Percentiles rank a stretch among this genome's conserved stretches.
Evolutionary conservation across 2,888 invertebrate genomes (phyloP).

Genomic region (Epirrita christyi): DNA sequence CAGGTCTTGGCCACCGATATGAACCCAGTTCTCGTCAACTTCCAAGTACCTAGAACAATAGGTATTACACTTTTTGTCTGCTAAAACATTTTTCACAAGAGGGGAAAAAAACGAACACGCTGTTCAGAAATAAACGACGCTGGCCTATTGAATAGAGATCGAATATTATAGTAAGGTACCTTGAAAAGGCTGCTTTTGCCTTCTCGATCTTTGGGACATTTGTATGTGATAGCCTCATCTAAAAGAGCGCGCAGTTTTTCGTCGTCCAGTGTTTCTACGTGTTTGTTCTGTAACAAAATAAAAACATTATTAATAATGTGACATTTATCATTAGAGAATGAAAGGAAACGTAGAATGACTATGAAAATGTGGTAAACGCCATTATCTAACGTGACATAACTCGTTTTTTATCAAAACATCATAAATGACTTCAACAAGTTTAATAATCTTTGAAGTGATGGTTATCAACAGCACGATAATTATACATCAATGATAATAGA

Average conservation of each 20-base stretch:
- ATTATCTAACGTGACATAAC: constrained; percentile 19
- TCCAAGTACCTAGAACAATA: constrained; percentile 8
- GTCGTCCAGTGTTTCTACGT: constrained; percentile 89
- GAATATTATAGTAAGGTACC: constrained; percentile 75
- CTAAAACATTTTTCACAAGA: neutral
- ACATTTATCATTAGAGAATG: neutral
- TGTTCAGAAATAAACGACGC: neutral
- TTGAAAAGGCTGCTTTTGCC: constrained; percentile 93
- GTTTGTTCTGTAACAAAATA: constrained; percentile 69
- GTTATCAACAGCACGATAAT: neutral
- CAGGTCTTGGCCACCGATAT: constrained; percentile 13
- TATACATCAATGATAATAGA: neutral
- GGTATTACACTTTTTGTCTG: neutral
- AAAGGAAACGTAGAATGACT: neutral
- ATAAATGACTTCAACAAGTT: constrained; percentile 3
- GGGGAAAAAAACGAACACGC: neutral
- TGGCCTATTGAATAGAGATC: neutral
- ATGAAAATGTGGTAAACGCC: no score
- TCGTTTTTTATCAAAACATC: constrained; percentile 11
- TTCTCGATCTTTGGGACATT: constrained; percentile 93
- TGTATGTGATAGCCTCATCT: constrained; percentile 94
- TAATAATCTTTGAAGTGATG: neutral
- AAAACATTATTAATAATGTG: constrained; percentile 6
- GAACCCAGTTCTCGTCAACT: constrained; percentile 11
- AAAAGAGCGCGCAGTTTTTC: constrained; percentile 90